Percentiles rank a stretch among this genome's conserved stretches.
phyloP scores from a whole-genome alignment of 2,113 vertebrate genomes.

The Scalopus aquaticus region DNA sequence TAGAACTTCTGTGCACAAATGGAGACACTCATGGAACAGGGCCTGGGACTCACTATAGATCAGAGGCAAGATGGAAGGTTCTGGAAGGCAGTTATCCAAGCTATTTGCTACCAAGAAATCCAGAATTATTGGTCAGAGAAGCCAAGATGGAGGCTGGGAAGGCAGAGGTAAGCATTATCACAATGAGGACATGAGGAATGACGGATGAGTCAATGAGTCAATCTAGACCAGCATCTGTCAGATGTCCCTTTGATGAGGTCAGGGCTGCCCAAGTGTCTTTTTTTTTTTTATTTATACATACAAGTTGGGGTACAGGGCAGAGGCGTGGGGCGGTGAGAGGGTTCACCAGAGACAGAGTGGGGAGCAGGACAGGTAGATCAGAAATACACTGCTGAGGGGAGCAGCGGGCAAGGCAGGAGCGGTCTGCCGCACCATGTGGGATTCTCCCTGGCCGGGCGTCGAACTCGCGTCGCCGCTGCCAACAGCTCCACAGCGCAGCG shows the following conservation, averaged over 20 bases:
- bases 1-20: neutral
- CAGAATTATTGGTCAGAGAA: neutral
- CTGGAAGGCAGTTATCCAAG: neutral
- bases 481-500: no score
- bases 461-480: no score
- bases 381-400: no score
- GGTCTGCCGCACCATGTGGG: no score
- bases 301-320: no score
- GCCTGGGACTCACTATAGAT: neutral
- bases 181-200: neutral
- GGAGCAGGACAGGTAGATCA: no score
- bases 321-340: no score
- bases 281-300: no score
- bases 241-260: neutral
- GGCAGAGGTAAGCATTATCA: neutral
- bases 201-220: rapidly evolving
- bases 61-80: neutral
- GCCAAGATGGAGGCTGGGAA: neutral
- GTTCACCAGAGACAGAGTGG: no score
- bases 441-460: no score
- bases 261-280: neutral
- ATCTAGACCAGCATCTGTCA: rapidly evolving
- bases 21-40: neutral
- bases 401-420: no score
- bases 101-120: neutral